phyloP scores from a whole-genome alignment of 2,888 invertebrate genomes.

The Megamerina dolium region DNA sequence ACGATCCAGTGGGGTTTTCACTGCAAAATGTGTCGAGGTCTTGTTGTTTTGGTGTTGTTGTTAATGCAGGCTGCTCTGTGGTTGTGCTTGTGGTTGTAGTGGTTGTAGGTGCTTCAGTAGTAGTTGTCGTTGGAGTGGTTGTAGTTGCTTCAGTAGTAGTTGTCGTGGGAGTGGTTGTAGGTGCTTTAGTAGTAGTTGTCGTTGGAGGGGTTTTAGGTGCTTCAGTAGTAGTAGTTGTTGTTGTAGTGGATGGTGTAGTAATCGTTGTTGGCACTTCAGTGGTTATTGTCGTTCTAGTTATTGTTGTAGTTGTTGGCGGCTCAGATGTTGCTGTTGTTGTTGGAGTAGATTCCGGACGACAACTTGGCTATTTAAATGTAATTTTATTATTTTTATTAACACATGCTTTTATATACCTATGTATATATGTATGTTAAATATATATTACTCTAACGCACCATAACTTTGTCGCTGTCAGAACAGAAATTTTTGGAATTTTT shows the following conservation, averaged over 20 bases:
- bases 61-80: not conserved
- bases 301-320: not conserved
- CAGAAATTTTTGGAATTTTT: conserved; percentile 22
- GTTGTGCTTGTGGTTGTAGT: not conserved
- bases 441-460: not conserved
- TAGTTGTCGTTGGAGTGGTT: not conserved
- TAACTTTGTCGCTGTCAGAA: conserved; percentile 1
- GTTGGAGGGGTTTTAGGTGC: not conserved
- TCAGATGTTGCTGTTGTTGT: not conserved
- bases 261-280: not conserved
- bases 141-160: conserved; percentile 4
- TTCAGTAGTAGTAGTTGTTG: conserved; percentile 5
- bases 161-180: conserved; percentile 2
- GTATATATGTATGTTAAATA: no score
- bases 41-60: conserved; percentile 8
- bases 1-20: conserved; percentile 12
- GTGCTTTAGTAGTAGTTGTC: not conserved
- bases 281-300: conserved; percentile 1
- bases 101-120: not conserved
- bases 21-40: conserved; percentile 16
- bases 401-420: no score
- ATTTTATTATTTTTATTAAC: not conserved
- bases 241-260: not conserved
- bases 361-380: conserved; percentile 6
- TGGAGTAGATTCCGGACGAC: not conserved